These are phyloP conservation scores for Siderastrea siderea DNA, from an alignment of 92 coral and sea anemone species.

Conservation along the genomic window DNA sequence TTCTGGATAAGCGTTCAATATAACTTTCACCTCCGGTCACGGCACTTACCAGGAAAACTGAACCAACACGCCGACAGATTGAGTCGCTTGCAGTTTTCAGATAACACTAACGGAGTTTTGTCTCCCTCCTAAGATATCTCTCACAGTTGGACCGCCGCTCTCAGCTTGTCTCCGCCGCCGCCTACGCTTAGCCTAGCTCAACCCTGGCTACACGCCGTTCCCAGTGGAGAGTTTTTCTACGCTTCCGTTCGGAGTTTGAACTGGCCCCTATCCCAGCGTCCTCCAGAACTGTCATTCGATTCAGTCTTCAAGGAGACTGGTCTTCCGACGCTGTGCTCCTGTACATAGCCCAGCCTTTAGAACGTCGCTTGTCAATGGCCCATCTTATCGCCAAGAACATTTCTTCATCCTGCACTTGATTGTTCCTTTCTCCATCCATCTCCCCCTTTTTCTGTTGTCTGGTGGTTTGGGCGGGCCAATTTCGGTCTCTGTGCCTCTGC, in stretches of 20 bases:
- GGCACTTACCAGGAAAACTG: conserved; percentile 30
- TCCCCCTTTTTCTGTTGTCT: neutral
- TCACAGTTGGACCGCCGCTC: conserved; percentile 25
- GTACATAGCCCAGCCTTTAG: neutral
- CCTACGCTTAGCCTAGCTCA: conserved; percentile 28
- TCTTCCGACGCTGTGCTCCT: neutral
- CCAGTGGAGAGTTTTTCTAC: conserved; percentile 33
- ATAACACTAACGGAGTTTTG: conserved; percentile 14
- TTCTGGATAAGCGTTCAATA: conserved; percentile 42
- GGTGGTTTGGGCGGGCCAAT: neutral
- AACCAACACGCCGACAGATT: conserved; percentile 28
- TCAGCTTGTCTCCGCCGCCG: conserved; percentile 44
- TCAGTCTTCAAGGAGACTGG: conserved; percentile 4
- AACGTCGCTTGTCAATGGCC: neutral
- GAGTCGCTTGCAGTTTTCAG: conserved; percentile 1
- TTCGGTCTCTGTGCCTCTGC: neutral
- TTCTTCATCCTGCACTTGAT: neutral
- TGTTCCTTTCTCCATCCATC: neutral
- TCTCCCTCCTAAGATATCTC: conserved; percentile 17
- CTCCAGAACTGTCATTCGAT: conserved; percentile 18
- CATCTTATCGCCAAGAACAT: neutral
- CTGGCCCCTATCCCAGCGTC: conserved; percentile 22
- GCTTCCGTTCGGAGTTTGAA: conserved; percentile 5
- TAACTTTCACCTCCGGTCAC: conserved; percentile 25
- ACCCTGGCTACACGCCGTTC: conserved; percentile 33